Percentiles rank a stretch among this genome's conserved stretches.
Evolutionary conservation across 2,113 vertebrate genomes (phyloP).

Genomic region (Phaethon lepturus): DNA sequence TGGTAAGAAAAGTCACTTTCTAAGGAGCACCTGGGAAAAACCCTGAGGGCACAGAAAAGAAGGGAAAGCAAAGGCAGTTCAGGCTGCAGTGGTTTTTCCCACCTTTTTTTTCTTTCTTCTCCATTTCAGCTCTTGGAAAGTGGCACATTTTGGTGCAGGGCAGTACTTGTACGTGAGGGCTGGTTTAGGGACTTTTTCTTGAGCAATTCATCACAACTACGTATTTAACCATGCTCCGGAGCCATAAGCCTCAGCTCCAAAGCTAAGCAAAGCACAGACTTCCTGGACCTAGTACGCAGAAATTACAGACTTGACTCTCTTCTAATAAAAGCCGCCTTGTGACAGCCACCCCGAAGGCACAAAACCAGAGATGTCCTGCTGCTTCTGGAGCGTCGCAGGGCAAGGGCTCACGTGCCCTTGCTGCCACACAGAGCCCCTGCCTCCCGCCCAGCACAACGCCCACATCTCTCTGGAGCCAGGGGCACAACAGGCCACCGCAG

Average conservation of each 20-base stretch:
- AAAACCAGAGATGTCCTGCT: background rate
- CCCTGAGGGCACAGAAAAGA: background rate
- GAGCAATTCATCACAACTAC: background rate
- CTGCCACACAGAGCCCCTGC: accelerated
- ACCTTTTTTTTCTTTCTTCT: accelerated
- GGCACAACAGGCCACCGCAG: background rate
- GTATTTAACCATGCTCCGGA: background rate
- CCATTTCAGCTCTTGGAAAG: background rate
- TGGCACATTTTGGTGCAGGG: background rate
- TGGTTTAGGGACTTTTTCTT: background rate
- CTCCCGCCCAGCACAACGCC: accelerated
- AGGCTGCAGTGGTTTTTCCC: background rate
- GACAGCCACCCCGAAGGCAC: background rate
- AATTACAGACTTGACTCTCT: background rate
- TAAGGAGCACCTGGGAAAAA: background rate
- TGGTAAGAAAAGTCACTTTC: background rate
- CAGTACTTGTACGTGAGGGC: background rate
- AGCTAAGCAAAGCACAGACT: background rate
- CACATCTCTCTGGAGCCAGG: background rate
- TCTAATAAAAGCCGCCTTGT: background rate
- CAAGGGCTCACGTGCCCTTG: background rate
- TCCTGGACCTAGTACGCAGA: accelerated
- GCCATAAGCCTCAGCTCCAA: background rate
- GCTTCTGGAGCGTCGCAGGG: background rate
- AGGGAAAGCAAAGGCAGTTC: background rate